These are phyloP conservation scores for Cerceris rybyensis DNA, from an alignment of 2,888 invertebrate genomes.

Conservation along the genomic window DNA sequence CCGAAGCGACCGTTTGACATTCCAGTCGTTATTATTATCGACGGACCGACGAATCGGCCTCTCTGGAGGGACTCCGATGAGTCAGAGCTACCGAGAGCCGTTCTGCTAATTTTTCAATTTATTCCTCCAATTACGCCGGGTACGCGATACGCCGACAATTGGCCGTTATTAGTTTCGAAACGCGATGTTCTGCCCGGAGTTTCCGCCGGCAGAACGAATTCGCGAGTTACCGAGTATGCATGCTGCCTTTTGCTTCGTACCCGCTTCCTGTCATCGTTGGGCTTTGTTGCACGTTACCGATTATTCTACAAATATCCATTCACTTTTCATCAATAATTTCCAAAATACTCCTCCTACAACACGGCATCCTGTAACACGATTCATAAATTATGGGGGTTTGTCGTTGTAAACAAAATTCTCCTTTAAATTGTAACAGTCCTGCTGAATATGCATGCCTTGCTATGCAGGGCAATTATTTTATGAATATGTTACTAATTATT, in stretches of 20 bases:
- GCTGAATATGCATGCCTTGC: too few relatives aligned
- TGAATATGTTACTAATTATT: too few relatives aligned
- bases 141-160: constrained; percentile 77
- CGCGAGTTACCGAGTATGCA: constrained; percentile 34
- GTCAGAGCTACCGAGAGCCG: constrained; percentile 66
- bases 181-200: constrained; percentile 61
- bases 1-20: constrained; percentile 75
- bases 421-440: too few relatives aligned
- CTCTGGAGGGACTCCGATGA: constrained; percentile 59
- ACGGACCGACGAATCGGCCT: constrained; percentile 62
- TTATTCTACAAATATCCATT: too few relatives aligned
- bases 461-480: too few relatives aligned
- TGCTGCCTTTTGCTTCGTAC: neutral
- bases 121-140: constrained; percentile 77
- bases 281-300: too few relatives aligned
- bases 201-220: constrained; percentile 64
- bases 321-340: too few relatives aligned
- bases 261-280: too few relatives aligned
- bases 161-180: constrained; percentile 75
- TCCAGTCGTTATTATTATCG: constrained; percentile 75
- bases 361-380: too few relatives aligned
- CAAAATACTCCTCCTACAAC: too few relatives aligned
- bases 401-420: too few relatives aligned
- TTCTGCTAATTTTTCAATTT: constrained; percentile 80
- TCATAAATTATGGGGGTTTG: too few relatives aligned